phyloP scores from a whole-genome alignment of 2,113 vertebrate species.

The Larimichthys polyactis region DNA sequence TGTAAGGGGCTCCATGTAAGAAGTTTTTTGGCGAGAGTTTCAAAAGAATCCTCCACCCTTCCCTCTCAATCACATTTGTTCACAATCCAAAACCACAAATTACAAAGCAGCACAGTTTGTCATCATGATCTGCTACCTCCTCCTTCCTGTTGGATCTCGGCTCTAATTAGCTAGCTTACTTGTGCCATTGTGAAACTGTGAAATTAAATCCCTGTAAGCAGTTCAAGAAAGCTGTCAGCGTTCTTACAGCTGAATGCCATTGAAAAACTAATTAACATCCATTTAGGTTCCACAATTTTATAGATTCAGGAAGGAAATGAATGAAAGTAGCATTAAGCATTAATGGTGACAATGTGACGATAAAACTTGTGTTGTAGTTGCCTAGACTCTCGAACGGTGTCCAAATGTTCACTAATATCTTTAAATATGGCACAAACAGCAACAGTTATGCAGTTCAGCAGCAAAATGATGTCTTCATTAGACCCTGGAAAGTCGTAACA shows the following conservation, averaged over 20 bases:
- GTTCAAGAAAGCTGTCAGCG: constrained; percentile 36
- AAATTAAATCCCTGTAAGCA: constrained; percentile 18
- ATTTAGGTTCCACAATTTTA: constrained; percentile 49
- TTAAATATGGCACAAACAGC: constrained; percentile 62
- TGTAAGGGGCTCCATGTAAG: not conserved
- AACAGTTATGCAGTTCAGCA: constrained; percentile 56
- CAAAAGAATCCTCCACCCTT: not conserved
- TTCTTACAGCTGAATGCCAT: constrained; percentile 28
- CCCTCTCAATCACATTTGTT: not conserved
- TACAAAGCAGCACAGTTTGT: constrained; percentile 17
- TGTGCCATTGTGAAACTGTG: constrained; percentile 26
- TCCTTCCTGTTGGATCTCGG: constrained; percentile 1
- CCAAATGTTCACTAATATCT: constrained; percentile 56
- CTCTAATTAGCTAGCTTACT: constrained; percentile 44
- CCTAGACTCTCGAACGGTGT: constrained; percentile 36
- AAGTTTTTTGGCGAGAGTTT: not conserved
- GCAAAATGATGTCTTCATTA: constrained; percentile 75
- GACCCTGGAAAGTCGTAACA: constrained; percentile 73
- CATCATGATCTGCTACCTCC: not conserved
- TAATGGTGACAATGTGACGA: constrained; percentile 51
- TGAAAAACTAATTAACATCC: constrained; percentile 60
- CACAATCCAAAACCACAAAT: constrained; percentile 7
- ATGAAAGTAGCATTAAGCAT: constrained; percentile 38
- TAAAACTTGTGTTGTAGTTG: constrained; percentile 47
- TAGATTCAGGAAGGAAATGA: constrained; percentile 39